Evolutionary conservation across 2,113 vertebrate genomes (phyloP).

Genomic region (Myrmecobius fasciatus): DNA sequence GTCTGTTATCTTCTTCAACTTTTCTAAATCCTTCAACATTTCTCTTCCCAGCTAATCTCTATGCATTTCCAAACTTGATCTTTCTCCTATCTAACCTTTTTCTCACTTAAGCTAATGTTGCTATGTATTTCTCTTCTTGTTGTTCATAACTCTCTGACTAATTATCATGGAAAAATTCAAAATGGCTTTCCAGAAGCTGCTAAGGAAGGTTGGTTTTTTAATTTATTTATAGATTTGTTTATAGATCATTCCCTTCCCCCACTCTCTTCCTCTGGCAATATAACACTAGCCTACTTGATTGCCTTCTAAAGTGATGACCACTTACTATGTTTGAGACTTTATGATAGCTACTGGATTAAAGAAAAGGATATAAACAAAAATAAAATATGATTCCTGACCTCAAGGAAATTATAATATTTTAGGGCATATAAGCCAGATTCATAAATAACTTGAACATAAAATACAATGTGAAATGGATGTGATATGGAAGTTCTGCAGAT

Average conservation of each 20-base stretch:
- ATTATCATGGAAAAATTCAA: not conserved
- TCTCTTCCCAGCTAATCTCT: not conserved
- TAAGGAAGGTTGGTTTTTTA: not conserved
- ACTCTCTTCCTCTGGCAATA: not conserved
- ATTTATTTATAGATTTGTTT: not conserved
- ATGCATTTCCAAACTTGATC: not conserved
- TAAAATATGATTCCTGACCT: not conserved
- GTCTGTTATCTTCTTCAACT: not conserved
- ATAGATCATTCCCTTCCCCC: not conserved
- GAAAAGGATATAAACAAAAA: not conserved
- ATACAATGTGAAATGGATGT: not conserved
- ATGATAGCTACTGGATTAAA: not conserved
- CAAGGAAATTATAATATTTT: not conserved
- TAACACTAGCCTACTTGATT: not conserved
- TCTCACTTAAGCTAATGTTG: not conserved
- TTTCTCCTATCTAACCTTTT: not conserved
- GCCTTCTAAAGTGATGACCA: not conserved
- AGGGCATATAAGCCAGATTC: not conserved
- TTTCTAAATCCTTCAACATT: not conserved
- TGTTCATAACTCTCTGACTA: not conserved
- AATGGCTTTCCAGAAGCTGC: not conserved
- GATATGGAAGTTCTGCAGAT: not conserved
- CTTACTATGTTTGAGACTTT: not conserved
- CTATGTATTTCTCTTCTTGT: not conserved
- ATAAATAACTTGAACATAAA: not conserved